Evolutionary conservation across 2,797 vertebrate genomes (phyloP).

Genomic region (Gymnocypris eckloni): DNA sequence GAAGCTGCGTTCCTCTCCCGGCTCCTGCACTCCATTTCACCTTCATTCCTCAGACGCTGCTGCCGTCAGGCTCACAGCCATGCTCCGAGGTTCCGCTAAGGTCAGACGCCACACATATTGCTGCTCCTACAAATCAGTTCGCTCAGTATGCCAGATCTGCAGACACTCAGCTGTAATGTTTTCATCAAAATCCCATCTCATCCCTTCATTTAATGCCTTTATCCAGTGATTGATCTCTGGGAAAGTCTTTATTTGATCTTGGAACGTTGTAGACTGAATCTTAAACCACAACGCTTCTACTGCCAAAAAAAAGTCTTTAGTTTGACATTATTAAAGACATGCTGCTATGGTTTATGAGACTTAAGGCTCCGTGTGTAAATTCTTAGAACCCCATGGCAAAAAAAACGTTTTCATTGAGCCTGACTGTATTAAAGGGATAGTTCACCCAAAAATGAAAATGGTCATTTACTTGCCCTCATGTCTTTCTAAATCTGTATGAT

Average conservation of each 20-base stretch:
- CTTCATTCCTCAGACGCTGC: slow-evolving; percentile 66
- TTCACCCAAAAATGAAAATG: not conserved
- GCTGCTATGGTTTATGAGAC: slow-evolving; percentile 7
- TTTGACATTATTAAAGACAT: slow-evolving; percentile 19
- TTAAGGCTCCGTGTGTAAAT: not conserved
- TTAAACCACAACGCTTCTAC: not conserved
- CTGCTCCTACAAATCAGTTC: slow-evolving; percentile 17
- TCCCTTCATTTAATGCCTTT: slow-evolving; percentile 21
- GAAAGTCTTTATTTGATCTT: slow-evolving; percentile 22
- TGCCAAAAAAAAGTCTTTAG: not conserved
- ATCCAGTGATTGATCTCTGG: slow-evolving; percentile 25
- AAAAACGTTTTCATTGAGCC: not conserved
- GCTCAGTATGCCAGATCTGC: slow-evolving; percentile 3
- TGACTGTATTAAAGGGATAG: not conserved
- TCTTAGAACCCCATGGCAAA: not conserved
- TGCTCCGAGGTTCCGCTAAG: slow-evolving; percentile 78
- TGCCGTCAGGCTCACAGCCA: slow-evolving; percentile 67
- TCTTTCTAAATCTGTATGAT: not conserved
- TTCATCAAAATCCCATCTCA: slow-evolving; percentile 17
- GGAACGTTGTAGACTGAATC: not conserved
- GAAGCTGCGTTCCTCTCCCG: slow-evolving; percentile 69
- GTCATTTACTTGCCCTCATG: not conserved
- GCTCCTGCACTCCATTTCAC: slow-evolving; percentile 71
- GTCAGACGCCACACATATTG: slow-evolving; percentile 55
- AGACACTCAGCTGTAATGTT: slow-evolving; percentile 22